These are phyloP conservation scores for Pantelozetes paolii DNA, from an alignment of 2,888 invertebrate species.

Conservation along the genomic window DNA sequence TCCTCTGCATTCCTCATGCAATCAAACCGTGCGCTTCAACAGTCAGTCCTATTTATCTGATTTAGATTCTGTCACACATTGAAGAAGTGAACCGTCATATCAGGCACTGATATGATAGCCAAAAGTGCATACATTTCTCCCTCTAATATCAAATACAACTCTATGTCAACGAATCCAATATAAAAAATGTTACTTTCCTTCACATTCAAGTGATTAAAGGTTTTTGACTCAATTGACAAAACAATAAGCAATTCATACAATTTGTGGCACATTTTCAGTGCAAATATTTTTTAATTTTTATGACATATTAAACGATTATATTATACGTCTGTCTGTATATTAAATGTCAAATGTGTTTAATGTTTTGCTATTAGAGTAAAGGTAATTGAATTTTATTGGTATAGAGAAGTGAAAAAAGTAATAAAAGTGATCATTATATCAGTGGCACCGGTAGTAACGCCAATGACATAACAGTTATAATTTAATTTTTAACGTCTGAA, in stretches of 20 bases:
- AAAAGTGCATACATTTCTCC: not conserved
- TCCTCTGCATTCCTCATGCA: not conserved
- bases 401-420: not conserved
- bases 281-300: not conserved
- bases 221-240: not conserved
- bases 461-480: not conserved
- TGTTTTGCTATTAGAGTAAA: not conserved
- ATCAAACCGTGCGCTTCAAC: not conserved
- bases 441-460: too few species aligned
- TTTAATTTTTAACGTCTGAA: not conserved
- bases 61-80: slow-evolving; percentile 27
- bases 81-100: slow-evolving; percentile 31
- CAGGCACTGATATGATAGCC: slow-evolving; percentile 5
- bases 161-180: not conserved
- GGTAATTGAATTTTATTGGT: slow-evolving; percentile 12
- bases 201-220: not conserved
- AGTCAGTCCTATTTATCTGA: slow-evolving; percentile 23
- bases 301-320: not conserved
- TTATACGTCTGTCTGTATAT: not conserved
- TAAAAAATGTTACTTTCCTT: slow-evolving; percentile 9
- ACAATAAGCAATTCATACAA: not conserved
- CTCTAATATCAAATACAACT: not conserved
- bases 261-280: not conserved
- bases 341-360: slow-evolving; percentile 8
- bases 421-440: slow-evolving; percentile 1